Percentiles rank a stretch among this genome's conserved stretches.
Conservation (phyloP, 2,888 invertebrate genomes). For the Leptura quadrifasciata region DNA sequence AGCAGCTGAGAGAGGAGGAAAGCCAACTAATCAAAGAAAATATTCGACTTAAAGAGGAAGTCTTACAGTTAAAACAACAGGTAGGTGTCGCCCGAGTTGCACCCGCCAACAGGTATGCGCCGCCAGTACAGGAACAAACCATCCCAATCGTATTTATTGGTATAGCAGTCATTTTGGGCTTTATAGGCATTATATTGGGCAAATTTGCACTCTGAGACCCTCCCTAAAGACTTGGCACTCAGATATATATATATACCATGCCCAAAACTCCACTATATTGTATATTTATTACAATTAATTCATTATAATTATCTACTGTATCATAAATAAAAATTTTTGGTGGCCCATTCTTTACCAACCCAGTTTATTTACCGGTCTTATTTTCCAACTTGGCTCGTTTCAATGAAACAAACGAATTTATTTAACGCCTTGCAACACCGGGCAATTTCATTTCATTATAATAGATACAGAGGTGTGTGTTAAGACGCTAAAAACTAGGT, state of each 20-base stretch:
- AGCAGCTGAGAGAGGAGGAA: constrained; percentile 86
- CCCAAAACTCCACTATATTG: constrained; percentile 66
- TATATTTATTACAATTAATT: constrained; percentile 70
- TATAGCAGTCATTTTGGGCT: constrained; percentile 81
- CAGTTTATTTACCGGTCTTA: constrained; percentile 32
- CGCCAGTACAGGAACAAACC: constrained; percentile 77
- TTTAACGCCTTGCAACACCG: constrained; percentile 44
- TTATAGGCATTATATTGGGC: constrained; percentile 86
- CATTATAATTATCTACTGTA: constrained; percentile 67
- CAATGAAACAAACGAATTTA: constrained; percentile 32
- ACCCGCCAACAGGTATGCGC: constrained; percentile 76
- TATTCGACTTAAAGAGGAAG: constrained; percentile 86
- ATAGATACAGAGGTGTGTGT: constrained; percentile 43
- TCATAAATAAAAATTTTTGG: constrained; percentile 65
- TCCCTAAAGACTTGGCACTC: constrained; percentile 55
- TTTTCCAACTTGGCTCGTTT: constrained; percentile 8
- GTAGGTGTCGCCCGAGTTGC: constrained; percentile 64
- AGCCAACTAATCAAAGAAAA: constrained; percentile 90
- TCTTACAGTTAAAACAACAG: constrained; percentile 78
- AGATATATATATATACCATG: constrained; percentile 49
- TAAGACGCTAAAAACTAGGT: constrained; percentile 52
- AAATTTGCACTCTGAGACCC: constrained; percentile 87
- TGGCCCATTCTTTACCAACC: constrained; percentile 49
- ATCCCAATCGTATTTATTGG: constrained; percentile 80
- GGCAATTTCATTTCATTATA: constrained; percentile 47